These are phyloP conservation scores for Ciconia nigra DNA, from an alignment of 2,797 vertebrate genomes.

Conservation along the genomic window DNA sequence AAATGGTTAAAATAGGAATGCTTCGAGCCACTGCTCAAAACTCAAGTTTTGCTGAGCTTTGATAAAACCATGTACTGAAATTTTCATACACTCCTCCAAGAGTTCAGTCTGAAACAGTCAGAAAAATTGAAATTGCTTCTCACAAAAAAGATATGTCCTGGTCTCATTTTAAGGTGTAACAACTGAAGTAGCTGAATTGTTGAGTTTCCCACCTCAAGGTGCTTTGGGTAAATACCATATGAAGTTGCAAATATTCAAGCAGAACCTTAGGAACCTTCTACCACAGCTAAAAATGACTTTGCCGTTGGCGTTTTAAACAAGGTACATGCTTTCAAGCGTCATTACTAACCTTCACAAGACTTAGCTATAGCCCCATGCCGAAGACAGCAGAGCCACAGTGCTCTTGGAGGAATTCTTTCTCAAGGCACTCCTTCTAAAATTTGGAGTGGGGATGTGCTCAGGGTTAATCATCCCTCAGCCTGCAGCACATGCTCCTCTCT, in stretches of 20 bases:
- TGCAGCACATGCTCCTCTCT: background rate
- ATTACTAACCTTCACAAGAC: background rate
- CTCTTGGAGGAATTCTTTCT: background rate
- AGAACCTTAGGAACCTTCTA: background rate
- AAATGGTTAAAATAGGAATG: background rate
- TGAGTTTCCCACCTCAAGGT: background rate
- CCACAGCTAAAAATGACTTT: background rate
- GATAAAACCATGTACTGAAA: background rate
- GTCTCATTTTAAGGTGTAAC: background rate
- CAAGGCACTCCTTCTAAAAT: background rate
- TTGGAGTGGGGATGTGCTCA: background rate
- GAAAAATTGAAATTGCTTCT: background rate
- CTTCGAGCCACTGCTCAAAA: background rate
- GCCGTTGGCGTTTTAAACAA: background rate
- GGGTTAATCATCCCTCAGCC: background rate
- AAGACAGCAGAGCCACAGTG: background rate
- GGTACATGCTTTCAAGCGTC: background rate
- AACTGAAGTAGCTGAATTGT: background rate
- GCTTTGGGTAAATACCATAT: background rate
- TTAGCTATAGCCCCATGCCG: background rate
- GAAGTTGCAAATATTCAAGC: background rate
- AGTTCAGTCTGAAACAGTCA: background rate
- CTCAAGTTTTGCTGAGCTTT: constrained; percentile 9
- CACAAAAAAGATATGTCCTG: background rate
- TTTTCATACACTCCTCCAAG: background rate